Evolutionary conservation across 2,888 invertebrate genomes (phyloP), one percentile per base, ranked within the genome.

Genomic region (Lepidochitona cinerea): DNA sequence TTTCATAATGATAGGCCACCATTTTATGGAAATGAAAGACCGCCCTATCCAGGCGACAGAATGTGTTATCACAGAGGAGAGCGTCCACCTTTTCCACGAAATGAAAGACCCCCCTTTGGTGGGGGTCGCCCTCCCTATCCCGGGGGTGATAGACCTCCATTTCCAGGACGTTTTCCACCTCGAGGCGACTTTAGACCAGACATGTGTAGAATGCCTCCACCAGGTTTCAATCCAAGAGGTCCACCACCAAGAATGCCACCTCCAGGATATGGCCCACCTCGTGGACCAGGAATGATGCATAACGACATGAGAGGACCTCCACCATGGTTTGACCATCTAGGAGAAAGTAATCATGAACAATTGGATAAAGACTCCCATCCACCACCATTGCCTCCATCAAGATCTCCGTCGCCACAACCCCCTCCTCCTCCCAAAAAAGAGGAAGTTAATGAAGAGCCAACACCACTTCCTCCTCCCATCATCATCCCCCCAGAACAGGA

Each of bases 401-500:
- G 81, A 37, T 81, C 85, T 14, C 83, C 85, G 2, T 83, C 86
- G n/a, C 85, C 87, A 6, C 83, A 82, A 67, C 87, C 86, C n/a
- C 86, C 84, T 37, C 84, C 85, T 33, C 85, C 86, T 26, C 84
- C 83, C 18, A 83, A 82, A 74, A 83, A 84, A 65, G 83, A 85
- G 68, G 84, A 83, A 41, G 79, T 78, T 18, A 75, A 79, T 35
- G 78, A 81, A 67, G 79, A 84, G 71, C 78, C 81, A 36, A 66
- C 68, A 9, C 74, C 78, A 12, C 82, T 82, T 71, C 83, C 82
- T 68, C 81, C 81, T 7, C 79, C 78, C 29, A 81, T 83, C 76
- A 82, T 81, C 36, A 87, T 89, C 70, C 88, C 89, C 23, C 88
- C 89, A 14, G 89, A 89, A 73, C 88, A 89, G 74, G 86, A 81